These are phyloP conservation scores for Malurus leucopterus DNA, from an alignment of 2,797 vertebrate genomes.

Conservation along the genomic window DNA sequence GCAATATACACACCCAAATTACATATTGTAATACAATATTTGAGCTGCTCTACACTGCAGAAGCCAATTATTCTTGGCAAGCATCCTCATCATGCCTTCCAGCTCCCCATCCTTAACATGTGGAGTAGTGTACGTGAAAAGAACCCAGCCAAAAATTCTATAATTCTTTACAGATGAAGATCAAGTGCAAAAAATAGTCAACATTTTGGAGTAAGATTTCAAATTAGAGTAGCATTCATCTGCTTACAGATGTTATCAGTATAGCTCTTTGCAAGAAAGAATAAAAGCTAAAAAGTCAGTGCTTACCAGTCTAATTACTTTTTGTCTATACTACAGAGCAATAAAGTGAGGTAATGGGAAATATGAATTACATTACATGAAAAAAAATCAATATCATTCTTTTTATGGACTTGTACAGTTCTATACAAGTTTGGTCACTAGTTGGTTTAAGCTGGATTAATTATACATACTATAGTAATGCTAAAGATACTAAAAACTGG, in stretches of 20 bases:
- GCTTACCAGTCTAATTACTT: not conserved
- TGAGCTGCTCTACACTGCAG: slow-evolving; percentile 58
- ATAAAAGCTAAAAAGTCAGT: not conserved
- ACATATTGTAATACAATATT: slow-evolving; percentile 58
- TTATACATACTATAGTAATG: not conserved
- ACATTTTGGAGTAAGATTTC: slow-evolving; percentile 4
- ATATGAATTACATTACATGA: not conserved
- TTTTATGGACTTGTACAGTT: not conserved
- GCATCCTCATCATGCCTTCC: slow-evolving; percentile 34
- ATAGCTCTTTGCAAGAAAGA: not conserved
- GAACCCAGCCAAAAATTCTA: slow-evolving; percentile 56
- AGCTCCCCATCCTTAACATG: slow-evolving; percentile 57
- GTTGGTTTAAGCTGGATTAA: not conserved
- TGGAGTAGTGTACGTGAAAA: slow-evolving; percentile 62
- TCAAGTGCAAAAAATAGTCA: slow-evolving; percentile 20
- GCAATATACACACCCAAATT: slow-evolving; percentile 60
- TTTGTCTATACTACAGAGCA: not conserved
- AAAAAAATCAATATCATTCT: not conserved
- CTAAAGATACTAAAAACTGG: not conserved
- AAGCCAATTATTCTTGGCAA: slow-evolving; percentile 71
- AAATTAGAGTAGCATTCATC: slow-evolving; percentile 12
- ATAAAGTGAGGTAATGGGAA: not conserved
- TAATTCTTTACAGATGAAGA: slow-evolving; percentile 60
- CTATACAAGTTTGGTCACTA: not conserved
- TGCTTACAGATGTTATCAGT: not conserved